Evolutionary conservation across 2,113 vertebrate genomes (phyloP).

Genomic region (Lagopus muta): DNA sequence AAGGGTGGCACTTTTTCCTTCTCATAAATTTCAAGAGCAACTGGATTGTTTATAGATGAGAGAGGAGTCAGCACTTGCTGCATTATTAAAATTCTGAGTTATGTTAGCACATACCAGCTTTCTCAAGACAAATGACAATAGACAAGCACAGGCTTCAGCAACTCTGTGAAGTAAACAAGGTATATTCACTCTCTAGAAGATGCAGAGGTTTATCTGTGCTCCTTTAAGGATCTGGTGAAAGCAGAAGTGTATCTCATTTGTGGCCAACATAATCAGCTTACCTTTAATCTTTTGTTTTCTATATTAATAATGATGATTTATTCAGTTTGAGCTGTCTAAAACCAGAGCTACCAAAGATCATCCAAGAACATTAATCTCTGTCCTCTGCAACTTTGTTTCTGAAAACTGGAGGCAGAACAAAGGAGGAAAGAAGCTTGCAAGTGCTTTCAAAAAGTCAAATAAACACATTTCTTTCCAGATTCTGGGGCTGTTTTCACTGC

Average conservation of each 20-base stretch:
- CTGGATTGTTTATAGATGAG: conserved; percentile 13
- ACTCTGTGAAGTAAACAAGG: not conserved
- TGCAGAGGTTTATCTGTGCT: not conserved
- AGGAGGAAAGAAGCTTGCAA: not conserved
- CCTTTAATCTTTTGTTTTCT: conserved; percentile 53
- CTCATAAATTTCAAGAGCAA: conserved; percentile 42
- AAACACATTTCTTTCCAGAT: not conserved
- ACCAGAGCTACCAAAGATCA: conserved; percentile 15
- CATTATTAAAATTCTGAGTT: conserved; percentile 47
- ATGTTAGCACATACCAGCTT: not conserved
- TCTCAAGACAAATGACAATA: conserved; percentile 17
- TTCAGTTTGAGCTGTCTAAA: conserved; percentile 31
- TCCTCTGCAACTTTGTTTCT: conserved; percentile 31
- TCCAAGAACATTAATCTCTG: conserved; percentile 33
- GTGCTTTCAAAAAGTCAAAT: not conserved
- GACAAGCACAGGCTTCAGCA: not conserved
- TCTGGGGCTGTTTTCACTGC: not conserved
- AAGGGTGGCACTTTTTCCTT: conserved; percentile 3
- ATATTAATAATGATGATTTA: conserved; percentile 56
- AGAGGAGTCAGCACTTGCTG: conserved; percentile 12
- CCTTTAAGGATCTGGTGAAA: conserved; percentile 35
- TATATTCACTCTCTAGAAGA: not conserved
- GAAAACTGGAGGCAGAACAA: conserved; percentile 2
- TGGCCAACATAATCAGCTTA: conserved; percentile 58
- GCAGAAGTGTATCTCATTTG: conserved; percentile 40